Base-by-base conservation (phyloP, 2,797 vertebrate species). In the Bradypodion pumilum region DNA sequence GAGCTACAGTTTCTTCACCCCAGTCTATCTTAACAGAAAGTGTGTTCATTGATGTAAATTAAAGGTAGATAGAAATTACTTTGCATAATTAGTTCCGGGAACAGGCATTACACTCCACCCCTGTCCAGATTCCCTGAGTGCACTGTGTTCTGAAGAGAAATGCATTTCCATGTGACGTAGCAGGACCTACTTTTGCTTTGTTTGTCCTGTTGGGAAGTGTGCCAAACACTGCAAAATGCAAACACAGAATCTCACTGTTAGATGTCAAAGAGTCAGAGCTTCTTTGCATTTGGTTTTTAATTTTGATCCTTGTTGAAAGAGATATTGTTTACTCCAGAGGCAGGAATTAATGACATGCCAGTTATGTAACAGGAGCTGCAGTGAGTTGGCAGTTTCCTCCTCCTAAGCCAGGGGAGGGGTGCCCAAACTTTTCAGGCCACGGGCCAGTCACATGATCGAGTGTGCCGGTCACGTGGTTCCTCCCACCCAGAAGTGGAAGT, bases 331-430 rank as follows among this genome's bases (percentile, higher is more conserved):
- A 52, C 62, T 52, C 1, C 27, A 16, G 27, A 1, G 35, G 19
- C 0, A 3, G 5, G 25, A 13, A 27, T 16, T 12, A 35, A 10
- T 70, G 56, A 60, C 7, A 16, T 44, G 63, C 27, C 46, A 44
- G 29, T 77, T 84, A 80, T 65, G 63, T 80, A 80, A 87, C 42
- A 60, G 44, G 40, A 80, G 52, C 32, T 49, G n/a, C 63, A 35
- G 63, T 49, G 23, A 63, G 29, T 3, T n/a, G 69, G 82, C 73
- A 44, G 42, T 29, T 25, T 27, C 16, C 15, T 70, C 13, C 13
- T 62, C 56, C 72, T 27, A 49, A 27, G 32, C 32, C 60, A n/a
- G n/a, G n/a, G n/a, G n/a, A n/a, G n/a, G n/a, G n/a, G n/a, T n/a
- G n/a, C n/a, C n/a, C n/a, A n/a, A n/a, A n/a, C n/a, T n/a, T n/a